Conservation (phyloP, 2,797 vertebrate genomes). For the Halcyon chelicuti region DNA sequence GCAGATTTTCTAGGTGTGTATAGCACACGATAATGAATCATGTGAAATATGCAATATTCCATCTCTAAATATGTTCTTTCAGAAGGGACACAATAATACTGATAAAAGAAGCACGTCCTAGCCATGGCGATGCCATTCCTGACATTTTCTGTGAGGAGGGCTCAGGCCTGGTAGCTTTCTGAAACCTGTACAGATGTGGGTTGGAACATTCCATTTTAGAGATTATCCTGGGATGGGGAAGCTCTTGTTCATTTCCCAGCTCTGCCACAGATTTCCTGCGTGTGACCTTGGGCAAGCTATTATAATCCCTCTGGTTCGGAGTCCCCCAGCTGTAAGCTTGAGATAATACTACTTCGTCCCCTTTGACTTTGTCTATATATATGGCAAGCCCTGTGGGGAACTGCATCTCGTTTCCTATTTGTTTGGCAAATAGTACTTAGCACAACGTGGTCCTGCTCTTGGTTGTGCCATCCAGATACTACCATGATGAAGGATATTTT, state of each 20-base stretch:
- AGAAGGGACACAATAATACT: neutral
- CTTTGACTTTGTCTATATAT: constrained; percentile 47
- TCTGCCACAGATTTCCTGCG: neutral
- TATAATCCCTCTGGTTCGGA: constrained; percentile 12
- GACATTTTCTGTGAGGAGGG: neutral
- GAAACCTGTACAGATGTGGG: neutral
- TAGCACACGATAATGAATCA: neutral
- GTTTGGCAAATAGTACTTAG: neutral
- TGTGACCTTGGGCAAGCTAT: constrained; percentile 37
- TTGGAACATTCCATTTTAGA: neutral
- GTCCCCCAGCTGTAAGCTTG: constrained; percentile 16
- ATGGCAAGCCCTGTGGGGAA: neutral
- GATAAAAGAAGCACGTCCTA: rapidly evolving
- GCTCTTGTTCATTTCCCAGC: constrained; percentile 4
- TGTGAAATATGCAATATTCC: rapidly evolving
- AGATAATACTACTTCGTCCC: constrained; percentile 44
- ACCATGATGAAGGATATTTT: neutral
- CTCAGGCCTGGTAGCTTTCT: neutral
- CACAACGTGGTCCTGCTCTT: neutral
- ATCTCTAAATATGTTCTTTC: neutral
- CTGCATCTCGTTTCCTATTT: neutral
- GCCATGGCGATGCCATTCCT: neutral
- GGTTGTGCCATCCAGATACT: neutral
- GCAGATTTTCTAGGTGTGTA: neutral
- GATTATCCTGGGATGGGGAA: neutral